These are phyloP conservation scores for Botia kubotai DNA, from an alignment of 2,797 vertebrate genomes.

Conservation along the genomic window DNA sequence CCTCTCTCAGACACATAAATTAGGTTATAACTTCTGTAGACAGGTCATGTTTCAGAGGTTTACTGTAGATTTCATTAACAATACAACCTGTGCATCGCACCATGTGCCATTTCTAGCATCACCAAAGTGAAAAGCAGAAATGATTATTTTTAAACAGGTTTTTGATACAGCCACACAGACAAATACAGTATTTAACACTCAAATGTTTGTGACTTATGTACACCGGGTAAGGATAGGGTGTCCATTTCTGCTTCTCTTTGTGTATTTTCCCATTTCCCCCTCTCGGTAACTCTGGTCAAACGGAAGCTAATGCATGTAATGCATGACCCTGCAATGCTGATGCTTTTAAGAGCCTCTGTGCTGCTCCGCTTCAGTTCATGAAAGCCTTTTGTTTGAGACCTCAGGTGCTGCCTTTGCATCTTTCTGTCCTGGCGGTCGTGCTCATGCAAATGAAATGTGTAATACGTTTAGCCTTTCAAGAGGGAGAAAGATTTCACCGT, in stretches of 20 bases:
- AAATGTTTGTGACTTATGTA: not conserved
- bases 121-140: not conserved
- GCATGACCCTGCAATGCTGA: slow-evolving; percentile 19
- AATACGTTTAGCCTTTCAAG: slow-evolving; percentile 19
- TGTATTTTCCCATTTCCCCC: not conserved
- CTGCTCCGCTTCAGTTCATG: slow-evolving; percentile 23
- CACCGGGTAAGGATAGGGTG: not conserved
- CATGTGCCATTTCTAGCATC: not conserved
- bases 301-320: not conserved
- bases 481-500: not conserved
- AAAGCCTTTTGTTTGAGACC: slow-evolving; percentile 45
- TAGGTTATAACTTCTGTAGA: slow-evolving; percentile 33
- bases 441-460: slow-evolving; percentile 33
- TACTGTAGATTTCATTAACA: slow-evolving; percentile 13
- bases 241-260: not conserved
- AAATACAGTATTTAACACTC: too few relatives aligned
- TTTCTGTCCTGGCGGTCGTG: slow-evolving; percentile 2
- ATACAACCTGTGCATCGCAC: not conserved
- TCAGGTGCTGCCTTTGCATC: slow-evolving; percentile 5
- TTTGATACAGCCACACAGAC: not conserved
- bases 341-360: slow-evolving; percentile 31
- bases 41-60: slow-evolving; percentile 24
- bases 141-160: not conserved
- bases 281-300: not conserved
- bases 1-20: slow-evolving; percentile 40